A percentile compares a stretch with the other conserved stretches of the same genome.
Evolutionary conservation across 2,888 invertebrate genomes (phyloP).

Genomic region (Lasioglossum calceatum): DNA sequence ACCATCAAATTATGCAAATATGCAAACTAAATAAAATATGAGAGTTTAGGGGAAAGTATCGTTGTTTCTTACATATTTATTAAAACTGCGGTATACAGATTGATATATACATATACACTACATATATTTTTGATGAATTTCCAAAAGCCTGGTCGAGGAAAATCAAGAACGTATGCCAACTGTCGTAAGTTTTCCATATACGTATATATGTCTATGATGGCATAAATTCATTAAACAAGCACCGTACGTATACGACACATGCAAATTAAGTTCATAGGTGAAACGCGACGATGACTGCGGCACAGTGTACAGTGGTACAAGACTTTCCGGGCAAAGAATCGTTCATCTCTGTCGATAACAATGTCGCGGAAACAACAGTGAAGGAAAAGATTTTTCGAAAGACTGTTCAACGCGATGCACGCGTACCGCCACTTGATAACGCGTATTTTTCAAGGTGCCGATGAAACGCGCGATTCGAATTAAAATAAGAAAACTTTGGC

Average conservation of each 20-base stretch:
- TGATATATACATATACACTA: background rate
- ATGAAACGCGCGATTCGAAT: conserved; percentile 29
- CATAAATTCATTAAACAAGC: conserved; percentile 7
- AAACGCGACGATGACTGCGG: conserved; percentile 7
- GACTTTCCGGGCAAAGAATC: background rate
- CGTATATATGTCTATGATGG: background rate
- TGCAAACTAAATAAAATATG: background rate
- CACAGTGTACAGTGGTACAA: background rate
- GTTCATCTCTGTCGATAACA: conserved; percentile 13
- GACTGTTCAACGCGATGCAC: background rate
- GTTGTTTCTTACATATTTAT: background rate
- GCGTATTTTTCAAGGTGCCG: background rate
- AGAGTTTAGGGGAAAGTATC: background rate
- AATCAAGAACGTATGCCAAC: background rate
- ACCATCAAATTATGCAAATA: background rate
- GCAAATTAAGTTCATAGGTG: conserved; percentile 52
- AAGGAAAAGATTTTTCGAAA: background rate
- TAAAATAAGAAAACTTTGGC: conserved; percentile 60
- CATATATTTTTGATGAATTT: background rate
- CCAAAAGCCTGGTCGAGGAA: background rate
- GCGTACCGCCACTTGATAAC: background rate
- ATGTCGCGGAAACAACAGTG: background rate
- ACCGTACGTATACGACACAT: background rate
- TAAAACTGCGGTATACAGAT: background rate
- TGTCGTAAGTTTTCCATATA: background rate